These are phyloP conservation scores for Microplitis demolitor DNA, from an alignment of 1,140 invertebrate species.

Conservation along the genomic window DNA sequence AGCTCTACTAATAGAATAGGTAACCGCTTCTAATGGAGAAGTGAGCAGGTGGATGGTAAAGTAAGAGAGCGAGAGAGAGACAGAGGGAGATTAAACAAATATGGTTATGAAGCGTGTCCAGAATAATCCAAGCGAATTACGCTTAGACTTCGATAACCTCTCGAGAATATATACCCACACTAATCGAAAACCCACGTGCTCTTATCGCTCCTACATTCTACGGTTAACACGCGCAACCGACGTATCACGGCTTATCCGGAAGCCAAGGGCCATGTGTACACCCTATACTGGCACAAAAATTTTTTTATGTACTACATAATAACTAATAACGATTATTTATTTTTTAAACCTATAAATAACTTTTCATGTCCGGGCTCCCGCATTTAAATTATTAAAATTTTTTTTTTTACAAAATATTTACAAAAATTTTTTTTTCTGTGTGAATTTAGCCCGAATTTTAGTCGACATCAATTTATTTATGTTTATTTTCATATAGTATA, in stretches of 20 bases:
- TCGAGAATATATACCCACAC: slow-evolving; percentile 12
- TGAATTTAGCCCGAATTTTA: too few relatives aligned
- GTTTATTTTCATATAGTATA: too few relatives aligned
- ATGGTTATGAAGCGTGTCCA: slow-evolving; percentile 19
- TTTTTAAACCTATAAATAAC: too few relatives aligned
- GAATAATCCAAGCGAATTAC: slow-evolving; percentile 26
- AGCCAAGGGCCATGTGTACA: too few relatives aligned
- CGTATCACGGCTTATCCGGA: not conserved
- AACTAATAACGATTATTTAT: too few relatives aligned
- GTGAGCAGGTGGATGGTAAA: not conserved
- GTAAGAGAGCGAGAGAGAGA: not conserved
- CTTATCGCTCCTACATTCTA: not conserved
- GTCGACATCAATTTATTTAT: too few relatives aligned
- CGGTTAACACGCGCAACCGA: not conserved
- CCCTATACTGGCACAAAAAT: too few relatives aligned
- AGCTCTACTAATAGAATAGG: not conserved
- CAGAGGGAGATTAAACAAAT: slow-evolving; percentile 2
- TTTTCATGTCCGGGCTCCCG: too few relatives aligned
- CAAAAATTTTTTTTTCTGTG: too few relatives aligned
- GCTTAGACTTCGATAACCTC: slow-evolving; percentile 19
- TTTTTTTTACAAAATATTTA: too few relatives aligned
- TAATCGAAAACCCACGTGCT: slow-evolving; percentile 11
- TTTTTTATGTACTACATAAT: too few relatives aligned
- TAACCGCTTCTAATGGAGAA: not conserved
- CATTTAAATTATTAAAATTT: too few relatives aligned